phyloP scores from a whole-genome alignment of 1,140 invertebrate genomes.

The Neuroterus valhalla region DNA sequence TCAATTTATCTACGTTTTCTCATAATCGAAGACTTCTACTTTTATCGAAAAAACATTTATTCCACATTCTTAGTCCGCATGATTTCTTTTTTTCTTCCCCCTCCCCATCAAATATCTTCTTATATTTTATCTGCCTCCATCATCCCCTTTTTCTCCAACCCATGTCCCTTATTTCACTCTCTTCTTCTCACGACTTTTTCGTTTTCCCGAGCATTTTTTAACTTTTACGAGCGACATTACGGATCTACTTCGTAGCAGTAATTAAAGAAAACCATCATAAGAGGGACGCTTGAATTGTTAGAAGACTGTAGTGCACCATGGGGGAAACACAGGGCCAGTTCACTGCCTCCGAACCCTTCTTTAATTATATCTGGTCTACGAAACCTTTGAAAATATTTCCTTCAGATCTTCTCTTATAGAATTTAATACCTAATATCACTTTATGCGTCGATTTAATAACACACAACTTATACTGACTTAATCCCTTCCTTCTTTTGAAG shows the following conservation, averaged over 20 bases:
- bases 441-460: not conserved
- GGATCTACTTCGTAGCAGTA: constrained; percentile 38
- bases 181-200: not conserved
- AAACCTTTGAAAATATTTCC: constrained; percentile 13
- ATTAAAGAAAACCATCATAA: constrained; percentile 43
- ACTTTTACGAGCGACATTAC: constrained; percentile 40
- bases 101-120: not conserved
- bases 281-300: constrained; percentile 20
- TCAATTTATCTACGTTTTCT: not conserved
- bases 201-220: constrained; percentile 37
- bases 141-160: not conserved
- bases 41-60: not conserved
- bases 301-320: constrained; percentile 12
- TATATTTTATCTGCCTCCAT: not conserved
- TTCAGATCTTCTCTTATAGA: constrained; percentile 1
- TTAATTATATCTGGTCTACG: constrained; percentile 16
- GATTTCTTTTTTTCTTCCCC: no score
- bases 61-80: no score
- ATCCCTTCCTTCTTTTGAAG: not conserved
- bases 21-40: no score
- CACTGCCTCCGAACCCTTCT: constrained; percentile 3
- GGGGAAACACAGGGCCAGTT: not conserved
- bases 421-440: constrained; percentile 2
- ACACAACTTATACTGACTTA: not conserved
- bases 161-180: not conserved